These are phyloP conservation scores for Papilio xuthus DNA, from an alignment of 1,140 invertebrate species.

Conservation along the genomic window DNA sequence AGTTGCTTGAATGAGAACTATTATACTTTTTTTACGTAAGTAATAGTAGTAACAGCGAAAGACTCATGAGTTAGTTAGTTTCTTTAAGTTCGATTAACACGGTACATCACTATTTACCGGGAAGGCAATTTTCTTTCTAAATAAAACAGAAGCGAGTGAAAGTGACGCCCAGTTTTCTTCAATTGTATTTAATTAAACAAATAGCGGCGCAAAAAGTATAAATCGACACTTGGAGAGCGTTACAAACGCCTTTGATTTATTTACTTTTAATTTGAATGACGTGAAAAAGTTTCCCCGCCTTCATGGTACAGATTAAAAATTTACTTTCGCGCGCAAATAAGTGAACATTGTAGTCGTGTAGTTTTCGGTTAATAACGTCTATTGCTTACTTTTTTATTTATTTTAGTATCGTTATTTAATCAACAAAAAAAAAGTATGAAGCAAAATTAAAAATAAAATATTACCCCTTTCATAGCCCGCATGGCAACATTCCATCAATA, in stretches of 20 bases:
- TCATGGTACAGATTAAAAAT: slow-evolving; percentile 6
- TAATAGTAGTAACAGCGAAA: no score
- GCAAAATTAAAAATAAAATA: background rate
- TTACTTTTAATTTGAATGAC: slow-evolving; percentile 29
- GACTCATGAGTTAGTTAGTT: background rate
- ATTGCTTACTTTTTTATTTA: background rate
- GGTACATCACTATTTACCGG: slow-evolving; percentile 23
- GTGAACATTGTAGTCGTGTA: background rate
- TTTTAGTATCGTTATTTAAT: background rate
- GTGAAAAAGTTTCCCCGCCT: slow-evolving; percentile 20
- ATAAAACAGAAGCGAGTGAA: slow-evolving; percentile 40
- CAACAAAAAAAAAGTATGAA: background rate
- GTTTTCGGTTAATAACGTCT: no score
- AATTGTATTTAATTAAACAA: slow-evolving; percentile 29
- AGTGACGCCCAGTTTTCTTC: slow-evolving; percentile 37
- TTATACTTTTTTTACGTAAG: no score
- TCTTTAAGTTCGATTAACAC: background rate
- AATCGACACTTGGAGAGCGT: slow-evolving; percentile 28
- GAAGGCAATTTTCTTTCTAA: slow-evolving; percentile 29
- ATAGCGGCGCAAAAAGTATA: slow-evolving; percentile 35
- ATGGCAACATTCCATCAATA: slow-evolving; percentile 7
- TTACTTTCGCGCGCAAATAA: background rate
- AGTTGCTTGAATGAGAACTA: no score
- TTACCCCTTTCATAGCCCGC: background rate
- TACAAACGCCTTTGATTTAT: slow-evolving; percentile 14